Evolutionary conservation across 1,140 invertebrate genomes (phyloP), one percentile per base, ranked within the genome.

Genomic region (Drosophila hydei): DNA sequence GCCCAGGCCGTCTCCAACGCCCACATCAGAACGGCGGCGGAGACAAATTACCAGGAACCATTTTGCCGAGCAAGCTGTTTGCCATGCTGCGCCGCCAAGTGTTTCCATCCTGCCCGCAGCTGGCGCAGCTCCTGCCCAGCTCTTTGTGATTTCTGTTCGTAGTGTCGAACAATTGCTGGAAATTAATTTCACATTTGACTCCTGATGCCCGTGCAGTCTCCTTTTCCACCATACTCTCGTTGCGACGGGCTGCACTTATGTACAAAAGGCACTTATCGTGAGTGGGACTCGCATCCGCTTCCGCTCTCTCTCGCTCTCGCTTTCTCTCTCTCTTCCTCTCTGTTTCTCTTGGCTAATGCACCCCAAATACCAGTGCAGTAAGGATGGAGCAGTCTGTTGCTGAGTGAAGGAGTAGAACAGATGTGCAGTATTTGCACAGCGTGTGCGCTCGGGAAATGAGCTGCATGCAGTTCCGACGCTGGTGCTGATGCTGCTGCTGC

Each of bases 111-210:
- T 60, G 40, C 11, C n/a, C n/a, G 7, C 47, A 8, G 19, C 19
- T 16, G 12, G 6, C 25, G 23, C 54, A n/a, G 11, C 36, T 33
- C 36, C 47, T 40, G 19, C 47, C 47, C 52, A 52, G 21, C 43
- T 58, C 62, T 65, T 75, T 77, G 72, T 75, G 68, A 71, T 75
- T 77, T 60, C 67, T 64, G 72, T 51, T 56, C 60, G 48, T 58
- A 71, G 67, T 77, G 72, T 75, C 72, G 75, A 77, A 77, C 75
- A 75, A 75, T 75, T 77, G 72, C 55, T 77, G 50, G 56, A 77
- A 77, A 77, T 77, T 77, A 77, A 75, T 77, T 77, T 77, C 75
- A 69, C 72, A 77, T 75, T 75, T 77, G 75, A 77, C 75, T 77
- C 67, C 72, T 67, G 72, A n/a, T 72, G 72, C 67, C 68, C 56